Base-by-base conservation (phyloP, 2,113 vertebrate genomes). In the Fulmarus glacialis region DNA sequence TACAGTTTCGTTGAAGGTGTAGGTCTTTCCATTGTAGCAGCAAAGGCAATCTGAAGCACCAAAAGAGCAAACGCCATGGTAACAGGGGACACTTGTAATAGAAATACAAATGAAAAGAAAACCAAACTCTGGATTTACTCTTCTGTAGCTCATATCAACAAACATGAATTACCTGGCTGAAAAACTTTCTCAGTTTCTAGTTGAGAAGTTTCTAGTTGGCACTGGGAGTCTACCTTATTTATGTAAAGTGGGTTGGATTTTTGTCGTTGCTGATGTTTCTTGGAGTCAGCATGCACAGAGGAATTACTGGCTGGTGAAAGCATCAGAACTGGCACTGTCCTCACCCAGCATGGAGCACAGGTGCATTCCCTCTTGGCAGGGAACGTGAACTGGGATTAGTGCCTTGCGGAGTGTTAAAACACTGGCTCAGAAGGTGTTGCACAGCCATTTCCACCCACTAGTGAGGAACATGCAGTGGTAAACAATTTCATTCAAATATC, bases 1-100 rank as follows among this genome's bases (percentile, higher is more conserved):
- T 38, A 99, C 93, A 3, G 93, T 97, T 43, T 90, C 97, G n/a
- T 98, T 98, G 70, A 98, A 98, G 7, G 84, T 27, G 67, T 99
- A 99, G 19, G 75, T 97, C 62, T 97, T 98, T 64, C 98, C 98
- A 53, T 98, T 97, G 43, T 99, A 74, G 48, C 92, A 97, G 74
- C 99, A 99, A 36, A 82, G 97, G 82, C 99, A 99, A 74, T 78
- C 99, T 99, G 95, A 40, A 79, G 52, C 56, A 81, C 8, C 50
- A 74, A 86, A 95, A 90, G 32, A 95, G 12, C 22, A 94, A 90
- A 86, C 27, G 26, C 3, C 11, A 23, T 8, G 6, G 43, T 67
- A 89, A 82, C 18, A 89, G 74, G 67, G 42, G 12, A 68, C 9
- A 72, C 30, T 91, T 78, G 73, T 77, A 52, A 47, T 34, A 48